phyloP scores from a whole-genome alignment of 2,113 vertebrate genomes.

The Atrichornis clamosus region DNA sequence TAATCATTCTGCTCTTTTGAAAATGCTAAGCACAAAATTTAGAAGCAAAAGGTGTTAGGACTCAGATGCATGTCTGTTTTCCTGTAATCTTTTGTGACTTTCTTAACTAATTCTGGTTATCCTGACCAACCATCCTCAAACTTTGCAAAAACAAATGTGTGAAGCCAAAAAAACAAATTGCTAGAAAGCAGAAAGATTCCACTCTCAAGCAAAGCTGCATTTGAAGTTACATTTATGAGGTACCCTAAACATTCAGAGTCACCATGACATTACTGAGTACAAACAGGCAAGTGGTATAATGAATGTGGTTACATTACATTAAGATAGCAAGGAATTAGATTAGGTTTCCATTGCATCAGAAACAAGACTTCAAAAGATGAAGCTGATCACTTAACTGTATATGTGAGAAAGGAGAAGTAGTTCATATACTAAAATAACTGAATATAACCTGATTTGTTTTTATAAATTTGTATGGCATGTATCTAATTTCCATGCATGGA shows the following conservation, averaged over 20 bases:
- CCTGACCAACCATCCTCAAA: neutral
- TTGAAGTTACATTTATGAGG: neutral
- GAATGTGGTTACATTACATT: neutral
- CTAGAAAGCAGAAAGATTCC: neutral
- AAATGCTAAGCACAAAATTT: neutral
- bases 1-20: neutral
- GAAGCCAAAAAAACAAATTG: neutral
- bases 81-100: neutral
- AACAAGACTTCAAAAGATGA: neutral
- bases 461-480: neutral
- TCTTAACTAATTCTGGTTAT: neutral
- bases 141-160: neutral
- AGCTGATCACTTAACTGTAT: neutral
- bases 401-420: neutral
- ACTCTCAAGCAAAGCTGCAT: neutral
- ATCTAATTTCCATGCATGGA: neutral
- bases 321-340: neutral
- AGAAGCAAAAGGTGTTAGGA: neutral
- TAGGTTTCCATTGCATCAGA: neutral
- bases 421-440: neutral
- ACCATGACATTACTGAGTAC: neutral
- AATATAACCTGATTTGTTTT: neutral
- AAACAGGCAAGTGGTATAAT: neutral
- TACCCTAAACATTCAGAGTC: neutral
- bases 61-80: neutral